A percentile compares a stretch with the other conserved stretches of the same genome.
Conservation (phyloP, 2,888 invertebrate species). For the Hyalella azteca region DNA sequence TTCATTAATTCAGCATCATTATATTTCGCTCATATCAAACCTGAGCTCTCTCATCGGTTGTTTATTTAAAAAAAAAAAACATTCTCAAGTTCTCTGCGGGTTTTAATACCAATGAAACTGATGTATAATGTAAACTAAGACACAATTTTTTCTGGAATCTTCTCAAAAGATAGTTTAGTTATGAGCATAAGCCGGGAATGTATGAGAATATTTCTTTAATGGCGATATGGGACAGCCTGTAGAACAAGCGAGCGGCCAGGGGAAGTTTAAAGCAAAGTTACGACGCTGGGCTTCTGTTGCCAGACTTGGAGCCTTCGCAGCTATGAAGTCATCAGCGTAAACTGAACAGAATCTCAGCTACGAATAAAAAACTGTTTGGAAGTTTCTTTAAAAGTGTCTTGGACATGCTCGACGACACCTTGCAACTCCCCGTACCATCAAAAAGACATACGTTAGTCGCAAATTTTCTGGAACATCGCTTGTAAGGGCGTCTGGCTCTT, state of each 20-base stretch:
- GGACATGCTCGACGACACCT: constrained; percentile 11
- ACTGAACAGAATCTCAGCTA: constrained; percentile 10
- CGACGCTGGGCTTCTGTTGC: not conserved
- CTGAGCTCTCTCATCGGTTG: too few relatives aligned
- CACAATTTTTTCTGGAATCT: too few relatives aligned
- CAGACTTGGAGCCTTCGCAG: not conserved
- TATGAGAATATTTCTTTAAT: too few relatives aligned
- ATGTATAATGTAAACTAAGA: too few relatives aligned
- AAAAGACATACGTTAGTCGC: constrained; percentile 24
- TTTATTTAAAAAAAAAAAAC: too few relatives aligned
- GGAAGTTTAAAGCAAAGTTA: not conserved
- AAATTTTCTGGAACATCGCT: constrained; percentile 30
- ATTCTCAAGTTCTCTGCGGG: too few relatives aligned
- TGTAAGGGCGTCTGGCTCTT: constrained; percentile 22
- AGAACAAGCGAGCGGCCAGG: not conserved
- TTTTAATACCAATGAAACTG: too few relatives aligned
- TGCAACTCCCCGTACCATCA: constrained; percentile 14
- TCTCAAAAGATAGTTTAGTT: too few relatives aligned
- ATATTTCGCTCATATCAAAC: too few relatives aligned
- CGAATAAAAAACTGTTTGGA: not conserved
- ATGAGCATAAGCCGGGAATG: too few relatives aligned
- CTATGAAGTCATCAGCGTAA: constrained; percentile 34
- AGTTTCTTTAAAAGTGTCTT: constrained; percentile 28
- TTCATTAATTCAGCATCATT: too few relatives aligned
- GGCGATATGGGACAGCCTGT: not conserved